These are phyloP conservation scores for Aramus guarauna DNA, from an alignment of 2,113 vertebrate species.

Conservation along the genomic window DNA sequence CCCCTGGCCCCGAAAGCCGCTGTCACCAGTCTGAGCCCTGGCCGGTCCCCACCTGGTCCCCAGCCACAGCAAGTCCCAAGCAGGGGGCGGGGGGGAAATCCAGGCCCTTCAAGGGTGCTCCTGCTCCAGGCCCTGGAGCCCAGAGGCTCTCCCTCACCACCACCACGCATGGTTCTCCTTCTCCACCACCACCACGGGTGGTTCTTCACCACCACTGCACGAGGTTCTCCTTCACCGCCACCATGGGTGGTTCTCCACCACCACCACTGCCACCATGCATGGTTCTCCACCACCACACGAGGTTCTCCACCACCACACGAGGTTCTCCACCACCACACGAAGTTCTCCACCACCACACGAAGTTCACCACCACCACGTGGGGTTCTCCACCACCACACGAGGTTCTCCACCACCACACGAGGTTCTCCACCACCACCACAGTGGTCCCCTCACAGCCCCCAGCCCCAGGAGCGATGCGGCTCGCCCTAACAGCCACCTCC, in stretches of 20 bases:
- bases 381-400: no score
- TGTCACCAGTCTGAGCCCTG: not conserved
- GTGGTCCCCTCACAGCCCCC: not conserved
- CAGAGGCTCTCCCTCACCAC: no score
- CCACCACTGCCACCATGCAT: fast-evolving
- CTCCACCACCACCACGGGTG: no score
- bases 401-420: no score
- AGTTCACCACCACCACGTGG: not conserved
- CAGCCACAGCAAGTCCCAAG: not conserved
- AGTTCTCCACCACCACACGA: not conserved
- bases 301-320: no score
- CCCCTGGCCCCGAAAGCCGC: not conserved
- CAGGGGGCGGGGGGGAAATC: no score
- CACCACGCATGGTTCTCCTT: not conserved
- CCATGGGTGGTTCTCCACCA: no score
- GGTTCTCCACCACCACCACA: no score
- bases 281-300: not conserved
- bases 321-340: not conserved
- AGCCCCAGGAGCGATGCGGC: not conserved
- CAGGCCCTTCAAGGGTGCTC: no score
- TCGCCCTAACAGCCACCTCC: no score
- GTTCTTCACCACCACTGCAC: fast-evolving
- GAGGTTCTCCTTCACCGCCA: not conserved
- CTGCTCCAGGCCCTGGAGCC: not conserved
- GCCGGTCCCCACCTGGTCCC: fast-evolving